Evolutionary conservation across 2,888 invertebrate species (phyloP).

Genomic region (Xylocampa areola): DNA sequence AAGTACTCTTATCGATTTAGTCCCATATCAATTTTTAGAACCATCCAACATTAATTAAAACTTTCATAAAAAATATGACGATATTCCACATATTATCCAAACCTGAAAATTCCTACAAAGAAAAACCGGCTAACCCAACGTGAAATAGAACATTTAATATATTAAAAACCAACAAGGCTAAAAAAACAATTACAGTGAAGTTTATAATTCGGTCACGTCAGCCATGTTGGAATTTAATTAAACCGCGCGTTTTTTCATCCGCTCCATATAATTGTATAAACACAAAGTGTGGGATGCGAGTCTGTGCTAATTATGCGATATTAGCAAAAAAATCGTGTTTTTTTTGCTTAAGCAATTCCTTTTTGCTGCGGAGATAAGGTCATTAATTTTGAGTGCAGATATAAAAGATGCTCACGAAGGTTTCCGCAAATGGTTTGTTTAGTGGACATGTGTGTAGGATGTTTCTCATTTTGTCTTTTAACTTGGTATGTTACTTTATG

Average conservation of each 20-base stretch:
- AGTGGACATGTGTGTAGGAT: too few relatives aligned
- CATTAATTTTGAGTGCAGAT: too few relatives aligned
- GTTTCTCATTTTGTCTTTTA: too few relatives aligned
- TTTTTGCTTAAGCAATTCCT: not conserved
- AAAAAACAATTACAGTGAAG: conserved; percentile 60
- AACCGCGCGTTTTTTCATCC: conserved; percentile 54
- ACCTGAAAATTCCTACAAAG: not conserved
- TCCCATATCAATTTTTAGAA: not conserved
- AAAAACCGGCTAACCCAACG: conserved; percentile 15
- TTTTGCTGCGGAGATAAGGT: not conserved
- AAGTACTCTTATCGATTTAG: not conserved
- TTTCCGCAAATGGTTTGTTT: too few relatives aligned
- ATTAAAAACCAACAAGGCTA: conserved; percentile 65
- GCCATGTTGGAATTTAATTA: conserved; percentile 60
- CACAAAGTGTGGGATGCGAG: conserved; percentile 19
- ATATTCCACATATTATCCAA: not conserved
- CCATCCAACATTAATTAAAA: not conserved
- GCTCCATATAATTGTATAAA: conserved; percentile 54
- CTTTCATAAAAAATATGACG: not conserved
- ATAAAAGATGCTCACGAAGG: too few relatives aligned
- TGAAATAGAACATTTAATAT: conserved; percentile 50
- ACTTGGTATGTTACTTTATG: too few relatives aligned
- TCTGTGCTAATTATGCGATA: conserved; percentile 31
- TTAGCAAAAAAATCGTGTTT: conserved; percentile 7
- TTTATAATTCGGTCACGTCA: conserved; percentile 64